phyloP scores from a whole-genome alignment of 2,797 vertebrate species.

The Lacerta bilineata region DNA sequence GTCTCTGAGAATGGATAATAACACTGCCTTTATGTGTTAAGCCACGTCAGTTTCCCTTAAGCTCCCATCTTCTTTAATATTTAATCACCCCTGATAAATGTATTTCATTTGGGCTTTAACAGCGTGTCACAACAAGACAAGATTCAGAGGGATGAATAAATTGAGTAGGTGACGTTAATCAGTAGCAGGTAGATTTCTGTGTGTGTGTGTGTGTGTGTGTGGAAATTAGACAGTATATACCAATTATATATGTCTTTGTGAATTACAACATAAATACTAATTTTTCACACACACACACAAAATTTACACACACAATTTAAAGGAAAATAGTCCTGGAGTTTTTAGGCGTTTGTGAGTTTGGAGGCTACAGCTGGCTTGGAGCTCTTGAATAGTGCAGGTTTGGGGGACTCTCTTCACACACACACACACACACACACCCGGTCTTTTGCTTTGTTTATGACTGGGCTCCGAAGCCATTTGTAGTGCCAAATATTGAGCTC shows the following conservation, averaged over 20 bases:
- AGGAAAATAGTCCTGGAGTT: slow-evolving; percentile 8
- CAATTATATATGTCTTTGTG: too few relatives aligned
- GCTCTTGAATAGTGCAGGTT: slow-evolving; percentile 46
- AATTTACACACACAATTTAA: background rate
- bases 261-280: too few relatives aligned
- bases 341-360: background rate
- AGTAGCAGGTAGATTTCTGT: slow-evolving; percentile 34
- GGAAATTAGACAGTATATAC: too few relatives aligned
- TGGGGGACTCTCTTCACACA: slow-evolving; percentile 42
- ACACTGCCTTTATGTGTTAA: slow-evolving; percentile 64
- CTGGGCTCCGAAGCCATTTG: slow-evolving; percentile 46
- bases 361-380: background rate
- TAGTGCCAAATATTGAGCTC: slow-evolving; percentile 49
- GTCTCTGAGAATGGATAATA: slow-evolving; percentile 57
- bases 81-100: slow-evolving; percentile 69
- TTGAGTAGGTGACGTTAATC: slow-evolving; percentile 48
- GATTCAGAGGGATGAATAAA: slow-evolving; percentile 64
- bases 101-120: slow-evolving; percentile 72
- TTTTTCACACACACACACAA: too few relatives aligned
- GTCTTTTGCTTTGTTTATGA: slow-evolving; percentile 48
- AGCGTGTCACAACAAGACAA: slow-evolving; percentile 61
- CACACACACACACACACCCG: background rate
- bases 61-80: slow-evolving; percentile 65
- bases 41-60: slow-evolving; percentile 66
- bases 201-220: slow-evolving; percentile 16